Evolutionary conservation across 2,113 vertebrate species (phyloP).

Genomic region (Chamaea fasciata): DNA sequence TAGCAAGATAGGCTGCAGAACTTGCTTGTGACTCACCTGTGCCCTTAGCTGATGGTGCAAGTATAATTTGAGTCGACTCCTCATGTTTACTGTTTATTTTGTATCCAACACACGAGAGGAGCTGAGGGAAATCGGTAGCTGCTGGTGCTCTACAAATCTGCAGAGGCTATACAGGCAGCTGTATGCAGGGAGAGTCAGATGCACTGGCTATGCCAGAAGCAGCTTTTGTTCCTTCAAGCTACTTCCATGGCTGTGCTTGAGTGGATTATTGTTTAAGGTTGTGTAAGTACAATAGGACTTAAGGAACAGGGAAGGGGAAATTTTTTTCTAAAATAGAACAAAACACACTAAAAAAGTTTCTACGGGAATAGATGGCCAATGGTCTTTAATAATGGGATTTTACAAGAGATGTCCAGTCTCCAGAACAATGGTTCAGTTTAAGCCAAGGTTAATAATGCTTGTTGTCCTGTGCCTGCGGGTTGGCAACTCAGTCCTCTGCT

Average conservation of each 20-base stretch:
- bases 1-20: neutral
- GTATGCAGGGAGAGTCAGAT: neutral
- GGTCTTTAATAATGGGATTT: slow-evolving; percentile 15
- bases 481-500: neutral
- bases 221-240: slow-evolving; percentile 23
- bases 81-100: neutral
- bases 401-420: neutral
- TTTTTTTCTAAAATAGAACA: neutral
- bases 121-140: neutral
- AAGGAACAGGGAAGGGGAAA: neutral
- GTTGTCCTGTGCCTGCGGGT: neutral
- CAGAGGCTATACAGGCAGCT: neutral
- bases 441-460: slow-evolving; percentile 15
- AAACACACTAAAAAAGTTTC: neutral
- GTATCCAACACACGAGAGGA: neutral
- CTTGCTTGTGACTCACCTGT: neutral
- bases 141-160: neutral
- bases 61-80: neutral
- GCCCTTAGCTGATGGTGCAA: neutral
- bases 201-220: neutral
- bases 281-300: neutral
- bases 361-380: neutral
- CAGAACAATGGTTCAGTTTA: neutral
- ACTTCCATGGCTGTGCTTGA: neutral
- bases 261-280: slow-evolving; percentile 19